phyloP scores from a whole-genome alignment of 2,888 invertebrate genomes.

The Monopis laevigella region DNA sequence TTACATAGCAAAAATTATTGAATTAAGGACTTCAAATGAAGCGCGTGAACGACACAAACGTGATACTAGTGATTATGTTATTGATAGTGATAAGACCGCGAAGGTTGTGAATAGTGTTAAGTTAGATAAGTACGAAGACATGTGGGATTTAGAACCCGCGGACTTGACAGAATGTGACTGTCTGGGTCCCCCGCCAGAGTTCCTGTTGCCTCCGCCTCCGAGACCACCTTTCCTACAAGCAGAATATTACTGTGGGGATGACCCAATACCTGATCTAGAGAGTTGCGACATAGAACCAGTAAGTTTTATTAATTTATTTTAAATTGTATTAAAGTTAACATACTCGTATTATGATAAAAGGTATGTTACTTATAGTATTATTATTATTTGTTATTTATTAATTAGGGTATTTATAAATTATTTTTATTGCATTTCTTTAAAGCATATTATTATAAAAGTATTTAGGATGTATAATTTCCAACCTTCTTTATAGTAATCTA shows the following conservation, averaged over 20 bases:
- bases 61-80: slow-evolving; percentile 48
- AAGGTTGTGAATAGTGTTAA: slow-evolving; percentile 66
- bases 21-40: slow-evolving; percentile 53
- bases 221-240: slow-evolving; percentile 76
- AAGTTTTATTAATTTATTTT: slow-evolving; percentile 39
- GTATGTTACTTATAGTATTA: slow-evolving; percentile 1
- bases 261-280: slow-evolving; percentile 75
- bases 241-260: slow-evolving; percentile 76
- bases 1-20: slow-evolving; percentile 57
- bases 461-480: too few relatives aligned
- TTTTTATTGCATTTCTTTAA: too few relatives aligned
- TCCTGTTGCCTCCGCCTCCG: slow-evolving; percentile 78
- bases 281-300: slow-evolving; percentile 82
- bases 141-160: slow-evolving; percentile 78
- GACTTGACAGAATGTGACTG: slow-evolving; percentile 80
- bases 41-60: slow-evolving; percentile 51
- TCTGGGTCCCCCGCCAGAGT: slow-evolving; percentile 78
- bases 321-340: slow-evolving; percentile 3
- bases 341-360: slow-evolving; percentile 2
- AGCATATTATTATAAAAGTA: too few relatives aligned
- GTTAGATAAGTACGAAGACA: slow-evolving; percentile 60
- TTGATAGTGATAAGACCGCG: slow-evolving; percentile 59
- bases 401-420: too few relatives aligned
- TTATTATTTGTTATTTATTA: too few relatives aligned
- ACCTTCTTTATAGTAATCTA: too few relatives aligned